These are phyloP conservation scores for Carapus acus DNA, from an alignment of 2,797 vertebrate species.

Conservation along the genomic window DNA sequence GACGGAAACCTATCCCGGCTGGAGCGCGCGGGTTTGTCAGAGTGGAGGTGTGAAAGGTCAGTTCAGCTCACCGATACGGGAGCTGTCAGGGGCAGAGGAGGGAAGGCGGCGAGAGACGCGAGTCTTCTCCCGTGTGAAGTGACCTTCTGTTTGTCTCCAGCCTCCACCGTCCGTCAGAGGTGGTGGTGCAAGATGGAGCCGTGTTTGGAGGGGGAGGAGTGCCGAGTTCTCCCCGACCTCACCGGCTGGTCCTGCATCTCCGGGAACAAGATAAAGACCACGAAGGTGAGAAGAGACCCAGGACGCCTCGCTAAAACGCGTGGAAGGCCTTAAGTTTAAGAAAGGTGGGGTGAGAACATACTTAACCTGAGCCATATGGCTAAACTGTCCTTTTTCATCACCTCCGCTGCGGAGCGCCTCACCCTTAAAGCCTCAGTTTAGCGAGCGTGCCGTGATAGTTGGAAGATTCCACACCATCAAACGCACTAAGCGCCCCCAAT, in stretches of 20 bases:
- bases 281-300: slow-evolving; percentile 62
- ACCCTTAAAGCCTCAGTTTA: slow-evolving; percentile 46
- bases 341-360: slow-evolving; percentile 25
- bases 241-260: slow-evolving; percentile 74
- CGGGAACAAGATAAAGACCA: slow-evolving; percentile 76
- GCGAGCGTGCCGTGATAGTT: slow-evolving; percentile 54
- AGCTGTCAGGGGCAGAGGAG: slow-evolving; percentile 23
- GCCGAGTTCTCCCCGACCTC: slow-evolving; percentile 72
- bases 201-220: slow-evolving; percentile 69
- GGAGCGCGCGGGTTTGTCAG: no score
- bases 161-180: slow-evolving; percentile 71
- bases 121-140: slow-evolving; percentile 29
- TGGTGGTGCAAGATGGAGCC: slow-evolving; percentile 78
- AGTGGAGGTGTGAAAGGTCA: slow-evolving; percentile 13
- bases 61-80: slow-evolving; percentile 14
- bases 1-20: no score
- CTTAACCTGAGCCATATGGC: slow-evolving; percentile 11
- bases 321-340: slow-evolving; percentile 12
- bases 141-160: slow-evolving; percentile 57
- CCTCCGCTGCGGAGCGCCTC: slow-evolving; percentile 30
- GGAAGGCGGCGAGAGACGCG: slow-evolving; percentile 34
- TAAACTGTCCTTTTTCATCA: slow-evolving; percentile 25
- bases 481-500: slow-evolving; percentile 54
- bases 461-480: slow-evolving; percentile 53
- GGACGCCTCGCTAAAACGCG: not conserved